Evolutionary conservation across 2,113 vertebrate genomes (phyloP), one percentile per base, ranked within the genome.

Genomic region (Prochilodus magdalenae): DNA sequence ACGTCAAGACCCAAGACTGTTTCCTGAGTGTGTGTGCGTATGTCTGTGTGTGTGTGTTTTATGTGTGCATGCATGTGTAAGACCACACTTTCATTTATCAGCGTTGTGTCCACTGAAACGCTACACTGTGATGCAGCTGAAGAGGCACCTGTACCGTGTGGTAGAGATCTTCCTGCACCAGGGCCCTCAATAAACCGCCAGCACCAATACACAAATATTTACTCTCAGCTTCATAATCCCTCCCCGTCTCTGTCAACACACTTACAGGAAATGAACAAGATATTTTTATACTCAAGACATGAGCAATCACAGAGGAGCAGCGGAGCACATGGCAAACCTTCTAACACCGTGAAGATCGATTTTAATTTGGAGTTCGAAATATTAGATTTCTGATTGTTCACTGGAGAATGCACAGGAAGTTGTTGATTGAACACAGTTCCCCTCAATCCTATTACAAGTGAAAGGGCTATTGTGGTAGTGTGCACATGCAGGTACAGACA

Each of bases 221-320:
- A 44, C 77, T 65, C 30, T 29, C n/a, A 27, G 29, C 66, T 49
- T 80, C 55, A 66, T 73, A 18, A 47, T 36, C 81, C 26, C 36
- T n/a, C 53, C 14, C 53, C 2, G 55, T 55, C 47, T 82, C 70
- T 79, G 69, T 79, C 62, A 36, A 65, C 60, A 65, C 30, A 59
- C 73, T 12, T 18, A 76, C 65, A 70, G 80, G 84, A 86, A 83
- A 83, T 85, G 75, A 80, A 83, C 71, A 26, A 33, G 20, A 62
- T 63, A 66, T 62, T 79, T 60, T 47, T 36, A 29, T 44, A 75
- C 83, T 62, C 20, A 20, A 40, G 77, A 86, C 72, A 57, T 26
- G 24, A 27, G 47, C 29, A 4, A 15, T 30, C 26, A 16, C 7
- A 62, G 59, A 29, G 26, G 11, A 49, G 33, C 5, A 30, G 30